These are phyloP conservation scores for Pelusios castaneus DNA, from an alignment of 2,113 vertebrate genomes.

Conservation along the genomic window DNA sequence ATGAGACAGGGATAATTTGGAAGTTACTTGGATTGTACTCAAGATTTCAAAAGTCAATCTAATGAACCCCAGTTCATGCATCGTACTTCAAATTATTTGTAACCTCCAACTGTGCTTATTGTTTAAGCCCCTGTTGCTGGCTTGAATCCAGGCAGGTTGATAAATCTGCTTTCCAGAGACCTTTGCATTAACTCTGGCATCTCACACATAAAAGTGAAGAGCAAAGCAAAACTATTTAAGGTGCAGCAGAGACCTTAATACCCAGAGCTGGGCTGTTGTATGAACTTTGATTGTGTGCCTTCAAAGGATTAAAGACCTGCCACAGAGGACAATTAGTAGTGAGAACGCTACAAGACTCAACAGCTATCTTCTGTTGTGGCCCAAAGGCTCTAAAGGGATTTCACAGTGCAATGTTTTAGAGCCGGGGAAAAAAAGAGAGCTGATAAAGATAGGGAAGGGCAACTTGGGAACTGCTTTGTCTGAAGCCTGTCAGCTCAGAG, in stretches of 20 bases:
- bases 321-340: constrained; percentile 6
- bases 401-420: constrained; percentile 18
- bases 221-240: constrained; percentile 11
- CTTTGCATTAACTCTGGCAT: background rate
- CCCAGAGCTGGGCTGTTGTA: background rate
- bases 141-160: background rate
- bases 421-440: background rate
- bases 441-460: background rate
- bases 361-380: constrained; percentile 31
- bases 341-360: constrained; percentile 24
- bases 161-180: background rate
- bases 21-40: background rate
- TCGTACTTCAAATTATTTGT: background rate
- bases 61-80: background rate
- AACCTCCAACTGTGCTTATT: background rate
- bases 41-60: background rate
- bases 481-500: constrained; percentile 23
- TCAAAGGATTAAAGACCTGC: constrained; percentile 14
- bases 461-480: constrained; percentile 6
- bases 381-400: constrained; percentile 18
- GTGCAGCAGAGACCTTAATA: background rate
- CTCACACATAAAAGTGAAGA: background rate
- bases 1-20: too few species aligned
- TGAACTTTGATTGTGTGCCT: background rate
- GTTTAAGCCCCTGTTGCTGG: background rate